Evolutionary conservation across 1,140 invertebrate genomes (phyloP), one percentile per base, ranked within the genome.

Genomic region (Diorhabda carinulata): DNA sequence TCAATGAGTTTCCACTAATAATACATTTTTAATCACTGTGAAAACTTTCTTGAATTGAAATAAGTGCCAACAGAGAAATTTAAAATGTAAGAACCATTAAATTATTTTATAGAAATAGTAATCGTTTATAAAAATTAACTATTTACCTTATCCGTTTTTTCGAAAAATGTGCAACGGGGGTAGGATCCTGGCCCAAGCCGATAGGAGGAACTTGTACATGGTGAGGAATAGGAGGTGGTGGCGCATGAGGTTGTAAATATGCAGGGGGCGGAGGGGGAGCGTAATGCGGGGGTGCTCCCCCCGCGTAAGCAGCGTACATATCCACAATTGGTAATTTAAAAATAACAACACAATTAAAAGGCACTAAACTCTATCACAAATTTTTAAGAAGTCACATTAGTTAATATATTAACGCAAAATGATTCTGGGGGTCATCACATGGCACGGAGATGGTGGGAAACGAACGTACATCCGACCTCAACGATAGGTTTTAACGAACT

Each of bases 201-300:
- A 79, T 78, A 57, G 78, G 72, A 61, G 76, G 72, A 42, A 79
- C 75, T 66, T 79, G 78, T 61, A 76, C 64, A 67, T 77, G 76
- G 70, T 79, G 77, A 78, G 81, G 81, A 79, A 82, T 78, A 78
- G 81, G 69, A 59, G 61, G 80, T 44, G 80, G 74, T 43, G 79
- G 77, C 73, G 78, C 83, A 78, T 77, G 84, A 73, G 80, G 84
- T 78, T 81, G 82, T 61, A 81, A 74, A 71, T 83, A 80, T 25
- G 83, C 78, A 44, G 85, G 81, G 61, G 84, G 72, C 52, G 85
- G 81, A 59, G 84, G 84, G 70, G 84, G 78, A 74, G 82, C 81
- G 76, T 85, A 86, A 73, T 86, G 84, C 70, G 84, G 83, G 65
- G 84, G 83, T 57, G 81, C 83, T 69, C 84, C 84, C 76, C 84